phyloP scores from a whole-genome alignment of 2,113 vertebrate species.

The Chaetorhynchus papuensis region DNA sequence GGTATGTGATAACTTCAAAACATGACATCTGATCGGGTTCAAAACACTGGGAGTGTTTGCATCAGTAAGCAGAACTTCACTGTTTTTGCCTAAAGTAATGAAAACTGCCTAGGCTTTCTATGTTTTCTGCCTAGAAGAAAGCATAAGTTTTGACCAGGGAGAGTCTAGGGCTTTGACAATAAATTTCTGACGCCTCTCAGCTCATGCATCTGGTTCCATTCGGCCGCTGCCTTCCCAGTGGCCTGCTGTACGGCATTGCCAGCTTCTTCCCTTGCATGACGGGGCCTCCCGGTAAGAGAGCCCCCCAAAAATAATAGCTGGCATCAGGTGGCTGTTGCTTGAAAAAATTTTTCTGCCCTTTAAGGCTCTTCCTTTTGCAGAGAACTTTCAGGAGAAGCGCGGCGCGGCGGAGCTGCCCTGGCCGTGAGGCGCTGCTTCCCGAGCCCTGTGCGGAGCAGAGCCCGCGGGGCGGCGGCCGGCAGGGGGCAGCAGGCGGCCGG shows the following conservation, averaged over 20 bases:
- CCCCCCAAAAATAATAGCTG: fast-evolving
- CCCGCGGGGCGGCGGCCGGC: conserved; percentile 1
- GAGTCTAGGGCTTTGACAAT: not conserved
- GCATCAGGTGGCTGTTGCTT: not conserved
- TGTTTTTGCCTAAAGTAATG: not conserved
- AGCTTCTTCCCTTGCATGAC: no score
- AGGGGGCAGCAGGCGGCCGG: conserved; percentile 66
- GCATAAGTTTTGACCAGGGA: not conserved
- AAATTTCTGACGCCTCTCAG: not conserved
- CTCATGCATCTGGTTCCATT: fast-evolving
- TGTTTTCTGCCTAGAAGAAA: not conserved
- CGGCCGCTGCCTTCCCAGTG: not conserved
- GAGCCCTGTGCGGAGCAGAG: not conserved
- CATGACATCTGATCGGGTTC: not conserved
- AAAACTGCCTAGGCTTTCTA: not conserved
- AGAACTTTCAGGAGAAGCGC: not conserved
- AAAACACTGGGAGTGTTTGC: not conserved
- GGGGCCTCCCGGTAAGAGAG: not conserved
- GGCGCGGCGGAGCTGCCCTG: not conserved
- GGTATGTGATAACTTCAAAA: not conserved
- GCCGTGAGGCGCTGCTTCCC: not conserved
- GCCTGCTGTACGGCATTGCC: not conserved
- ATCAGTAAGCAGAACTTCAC: not conserved
- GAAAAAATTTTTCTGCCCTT: not conserved
- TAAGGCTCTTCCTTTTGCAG: not conserved